These are phyloP conservation scores for Brachionus sp. DNA, from an alignment of 1,140 invertebrate genomes.

Conservation along the genomic window DNA sequence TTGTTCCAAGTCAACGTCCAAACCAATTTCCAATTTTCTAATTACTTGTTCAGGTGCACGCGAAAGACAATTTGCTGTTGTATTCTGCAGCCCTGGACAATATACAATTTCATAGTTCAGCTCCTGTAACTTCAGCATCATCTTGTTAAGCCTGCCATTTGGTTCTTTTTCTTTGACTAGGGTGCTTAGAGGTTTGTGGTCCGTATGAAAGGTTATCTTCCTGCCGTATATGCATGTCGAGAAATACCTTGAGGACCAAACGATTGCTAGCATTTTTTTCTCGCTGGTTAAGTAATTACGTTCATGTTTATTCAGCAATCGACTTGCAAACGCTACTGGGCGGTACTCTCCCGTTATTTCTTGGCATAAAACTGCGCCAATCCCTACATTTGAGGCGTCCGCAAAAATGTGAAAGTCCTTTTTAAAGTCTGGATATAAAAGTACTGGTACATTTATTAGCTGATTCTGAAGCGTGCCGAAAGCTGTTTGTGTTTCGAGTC, in stretches of 20 bases:
- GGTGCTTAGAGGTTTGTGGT: not conserved
- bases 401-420: not conserved
- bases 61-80: not conserved
- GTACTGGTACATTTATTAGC: too few relatives aligned
- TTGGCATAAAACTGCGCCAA: not conserved
- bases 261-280: not conserved
- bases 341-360: not conserved
- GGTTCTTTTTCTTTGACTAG: slow-evolving; percentile 4
- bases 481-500: too few relatives aligned
- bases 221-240: too few relatives aligned
- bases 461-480: too few relatives aligned
- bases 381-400: not conserved
- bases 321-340: not conserved
- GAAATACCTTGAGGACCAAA: not conserved
- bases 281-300: not conserved
- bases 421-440: not conserved
- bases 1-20: not conserved
- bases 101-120: not conserved
- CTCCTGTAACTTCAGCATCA: not conserved
- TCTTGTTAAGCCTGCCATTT: not conserved
- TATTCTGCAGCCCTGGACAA: not conserved
- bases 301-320: not conserved
- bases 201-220: not conserved
- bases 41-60: not conserved
- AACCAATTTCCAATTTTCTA: not conserved